phyloP scores from a whole-genome alignment of 2,888 invertebrate species.

The Norana najaformis region DNA sequence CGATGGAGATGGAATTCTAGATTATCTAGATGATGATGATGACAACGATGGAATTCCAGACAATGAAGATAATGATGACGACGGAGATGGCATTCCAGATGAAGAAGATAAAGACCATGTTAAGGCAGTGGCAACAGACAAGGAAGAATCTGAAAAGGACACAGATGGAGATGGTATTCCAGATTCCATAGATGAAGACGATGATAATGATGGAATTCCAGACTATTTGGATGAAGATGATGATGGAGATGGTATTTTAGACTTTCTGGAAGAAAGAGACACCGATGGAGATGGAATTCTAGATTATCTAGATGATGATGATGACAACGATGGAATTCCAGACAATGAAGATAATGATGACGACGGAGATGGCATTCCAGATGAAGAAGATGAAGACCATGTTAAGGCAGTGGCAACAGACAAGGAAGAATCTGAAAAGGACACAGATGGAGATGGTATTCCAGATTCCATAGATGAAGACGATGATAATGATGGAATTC shows the following conservation, averaged over 20 bases:
- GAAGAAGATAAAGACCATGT: background rate
- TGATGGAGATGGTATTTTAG: slow-evolving; percentile 41
- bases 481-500: slow-evolving; percentile 38
- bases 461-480: slow-evolving; percentile 35
- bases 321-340: slow-evolving; percentile 38
- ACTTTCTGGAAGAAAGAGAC: slow-evolving; percentile 31
- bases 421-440: background rate
- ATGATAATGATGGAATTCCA: slow-evolving; percentile 38
- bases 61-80: slow-evolving; percentile 41
- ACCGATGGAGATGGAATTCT: slow-evolving; percentile 39
- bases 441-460: slow-evolving; percentile 14
- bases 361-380: slow-evolving; percentile 44
- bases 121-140: background rate
- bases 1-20: slow-evolving; percentile 33
- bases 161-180: slow-evolving; percentile 50
- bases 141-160: slow-evolving; percentile 30
- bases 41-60: slow-evolving; percentile 45
- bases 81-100: slow-evolving; percentile 32
- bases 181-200: slow-evolving; percentile 46
- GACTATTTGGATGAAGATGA: slow-evolving; percentile 36
- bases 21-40: slow-evolving; percentile 33
- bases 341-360: slow-evolving; percentile 34
- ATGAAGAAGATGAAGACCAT: slow-evolving; percentile 38
- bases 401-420: slow-evolving; percentile 44
- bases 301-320: slow-evolving; percentile 48